Base-by-base conservation (phyloP, 2,888 invertebrate genomes). In the Helicoverpa assulta region DNA sequence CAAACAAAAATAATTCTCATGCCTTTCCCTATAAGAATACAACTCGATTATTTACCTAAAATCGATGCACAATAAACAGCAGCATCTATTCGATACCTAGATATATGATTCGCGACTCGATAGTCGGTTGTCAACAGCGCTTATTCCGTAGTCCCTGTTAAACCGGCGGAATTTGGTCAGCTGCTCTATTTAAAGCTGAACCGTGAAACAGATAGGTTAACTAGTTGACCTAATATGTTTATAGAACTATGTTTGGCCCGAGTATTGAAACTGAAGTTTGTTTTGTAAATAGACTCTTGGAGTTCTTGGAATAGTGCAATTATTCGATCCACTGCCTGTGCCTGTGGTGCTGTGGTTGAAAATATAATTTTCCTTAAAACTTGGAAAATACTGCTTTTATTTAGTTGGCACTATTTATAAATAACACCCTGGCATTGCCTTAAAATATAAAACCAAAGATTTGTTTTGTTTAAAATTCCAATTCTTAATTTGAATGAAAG, bases 101-200 rank as follows among this genome's bases (percentile, higher is more conserved):
- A 21, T 18, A 47, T 55, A 63, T 56, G 60, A 61, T 51, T 40
- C 50, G 18, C 47, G n/a, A 33, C 21, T 47, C 37, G 51, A 54
- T 61, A 40, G 37, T 53, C 37, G 1, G 40, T 37, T 78, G 78
- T 78, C 78, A 76, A 67, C 59, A 67, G 37, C 50, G 73, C 79
- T 78, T 73, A 73, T 47, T 7, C 40, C 54, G 7, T 53, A 57
- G 51, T 53, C 63, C 47, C 37, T 18, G 58, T 54, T 64, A 55
- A 75, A 58, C 58, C 58, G 21, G 29, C 29, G 58, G 56, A 51
- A 67, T 70, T 80, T 80, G 80, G 70, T 78, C 77, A 67, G 70
- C 29, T 64, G 75, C 19, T 33, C 55, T 67, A 70, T 70, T 79
- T 79, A 61, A 70, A 58, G 29, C 55, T 37, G 37, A 61, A 16